A percentile compares a stretch with the other conserved stretches of the same genome.
These are phyloP conservation scores for Lepus timidus DNA, from an alignment of 2,113 vertebrate species.

Conservation along the genomic window DNA sequence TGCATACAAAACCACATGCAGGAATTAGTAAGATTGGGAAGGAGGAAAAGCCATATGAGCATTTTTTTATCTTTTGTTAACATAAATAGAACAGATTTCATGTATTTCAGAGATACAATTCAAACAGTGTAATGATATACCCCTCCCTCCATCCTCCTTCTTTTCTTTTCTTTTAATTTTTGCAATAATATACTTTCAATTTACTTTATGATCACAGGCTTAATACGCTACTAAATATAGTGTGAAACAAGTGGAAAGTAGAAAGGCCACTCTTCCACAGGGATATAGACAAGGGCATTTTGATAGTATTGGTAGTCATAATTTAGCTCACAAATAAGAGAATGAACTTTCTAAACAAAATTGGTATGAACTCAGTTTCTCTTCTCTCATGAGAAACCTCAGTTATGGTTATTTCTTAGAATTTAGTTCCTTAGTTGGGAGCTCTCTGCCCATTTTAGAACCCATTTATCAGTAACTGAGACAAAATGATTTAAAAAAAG, in stretches of 20 bases:
- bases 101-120: no score
- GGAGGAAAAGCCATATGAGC: not conserved
- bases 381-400: not conserved
- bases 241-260: no score
- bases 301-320: not conserved
- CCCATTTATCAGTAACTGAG: not conserved
- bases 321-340: not conserved
- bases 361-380: constrained; percentile 24
- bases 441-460: not conserved
- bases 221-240: no score
- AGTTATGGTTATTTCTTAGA: not conserved
- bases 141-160: no score
- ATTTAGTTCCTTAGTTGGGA: not conserved
- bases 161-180: no score
- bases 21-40: constrained; percentile 40
- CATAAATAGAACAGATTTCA: no score
- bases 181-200: no score
- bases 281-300: not conserved
- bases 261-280: no score
- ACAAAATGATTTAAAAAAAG: not conserved
- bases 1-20: not conserved
- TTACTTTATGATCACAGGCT: no score
- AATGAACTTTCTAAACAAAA: constrained; percentile 20
- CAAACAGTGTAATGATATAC: no score
- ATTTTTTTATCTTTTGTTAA: not conserved